Percentiles rank a stretch among this genome's conserved stretches.
phyloP scores from a whole-genome alignment of 2,888 invertebrate species.

The Diplazon laetatorius region DNA sequence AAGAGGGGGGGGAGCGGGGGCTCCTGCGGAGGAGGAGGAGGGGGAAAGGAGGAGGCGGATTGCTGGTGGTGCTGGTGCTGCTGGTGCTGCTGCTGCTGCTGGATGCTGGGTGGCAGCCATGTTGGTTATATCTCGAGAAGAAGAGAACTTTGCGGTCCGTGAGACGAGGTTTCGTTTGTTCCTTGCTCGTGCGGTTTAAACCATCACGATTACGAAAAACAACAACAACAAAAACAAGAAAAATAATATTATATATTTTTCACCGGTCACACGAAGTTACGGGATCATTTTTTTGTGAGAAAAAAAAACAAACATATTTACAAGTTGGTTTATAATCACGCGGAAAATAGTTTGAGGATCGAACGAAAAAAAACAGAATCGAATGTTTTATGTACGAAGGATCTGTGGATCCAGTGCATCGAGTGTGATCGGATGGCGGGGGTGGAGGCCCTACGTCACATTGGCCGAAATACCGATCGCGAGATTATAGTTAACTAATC shows the following conservation, averaged over 20 bases:
- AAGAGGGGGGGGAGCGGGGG: slow-evolving; percentile 60
- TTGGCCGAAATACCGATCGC: slow-evolving; percentile 62
- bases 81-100: slow-evolving; percentile 81
- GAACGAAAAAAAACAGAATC: neutral
- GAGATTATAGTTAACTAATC: too few species aligned
- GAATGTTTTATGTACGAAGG: too few species aligned
- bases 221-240: too few species aligned
- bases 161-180: slow-evolving; percentile 73
- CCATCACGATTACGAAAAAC: slow-evolving; percentile 50
- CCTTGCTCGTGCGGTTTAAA: slow-evolving; percentile 64
- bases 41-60: slow-evolving; percentile 67
- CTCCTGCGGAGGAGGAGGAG: slow-evolving; percentile 73
- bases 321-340: too few species aligned
- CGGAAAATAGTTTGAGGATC: too few species aligned
- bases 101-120: slow-evolving; percentile 86
- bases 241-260: too few species aligned
- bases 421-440: slow-evolving; percentile 34
- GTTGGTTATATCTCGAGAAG: slow-evolving; percentile 86
- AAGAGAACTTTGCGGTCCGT: slow-evolving; percentile 77
- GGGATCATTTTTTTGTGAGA: slow-evolving; percentile 6
- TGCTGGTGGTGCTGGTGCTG: slow-evolving; percentile 70
- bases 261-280: too few species aligned
- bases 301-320: neutral
- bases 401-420: slow-evolving; percentile 13
- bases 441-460: slow-evolving; percentile 43